Base-by-base conservation (phyloP, 2,113 vertebrate genomes). In the Hydrochoerus hydrochaeris region DNA sequence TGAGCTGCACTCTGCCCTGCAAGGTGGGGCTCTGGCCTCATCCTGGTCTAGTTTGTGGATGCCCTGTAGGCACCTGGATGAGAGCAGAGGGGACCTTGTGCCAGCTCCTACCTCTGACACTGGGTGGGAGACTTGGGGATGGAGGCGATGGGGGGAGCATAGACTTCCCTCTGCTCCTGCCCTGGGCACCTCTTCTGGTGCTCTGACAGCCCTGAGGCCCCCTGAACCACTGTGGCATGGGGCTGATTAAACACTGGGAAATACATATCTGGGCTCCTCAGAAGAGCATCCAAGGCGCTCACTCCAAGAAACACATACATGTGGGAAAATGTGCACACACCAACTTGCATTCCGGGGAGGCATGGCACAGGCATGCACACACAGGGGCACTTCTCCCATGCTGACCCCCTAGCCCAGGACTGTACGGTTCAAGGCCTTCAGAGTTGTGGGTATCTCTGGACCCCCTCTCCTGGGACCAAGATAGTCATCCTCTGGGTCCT, bases 41-140 rank as follows among this genome's bases (percentile, higher is more conserved):
- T n/a, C 24, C 49, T 12, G 1, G 41, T 69, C 78, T 19, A 0
- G n/a, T 7, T 1, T 5, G 9, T 54, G 77, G 77, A 30, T 80
- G 49, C 49, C 77, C 46, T 10, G 8, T 22, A 54, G 77, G 77
- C 7, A 54, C 35, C 91, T 44, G 26, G 17, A 2, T 22, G 13
- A 30, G 35, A 86, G 26, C 13, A 0, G 7, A 62, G 52, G 52
- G 69, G 58, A 24, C 14, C 26, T 24, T 0, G 35, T 2, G 26
- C 46, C 7, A 0, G 4, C 8, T 44, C 11, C 62, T 28, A 35
- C 12, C 58, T 28, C 3, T 5, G 44, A 62, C 0, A 0, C 32
- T 8, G 14, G 1, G 1, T 7, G 11, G 11, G n/a, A 67, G 3
- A 26, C 11, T 69, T 32, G 35, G 32, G 71, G 32, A 8, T 35